Evolutionary conservation across 53 echinoderm and acorn worm species (phyloP).

Genomic region (Astropecten irregularis): DNA sequence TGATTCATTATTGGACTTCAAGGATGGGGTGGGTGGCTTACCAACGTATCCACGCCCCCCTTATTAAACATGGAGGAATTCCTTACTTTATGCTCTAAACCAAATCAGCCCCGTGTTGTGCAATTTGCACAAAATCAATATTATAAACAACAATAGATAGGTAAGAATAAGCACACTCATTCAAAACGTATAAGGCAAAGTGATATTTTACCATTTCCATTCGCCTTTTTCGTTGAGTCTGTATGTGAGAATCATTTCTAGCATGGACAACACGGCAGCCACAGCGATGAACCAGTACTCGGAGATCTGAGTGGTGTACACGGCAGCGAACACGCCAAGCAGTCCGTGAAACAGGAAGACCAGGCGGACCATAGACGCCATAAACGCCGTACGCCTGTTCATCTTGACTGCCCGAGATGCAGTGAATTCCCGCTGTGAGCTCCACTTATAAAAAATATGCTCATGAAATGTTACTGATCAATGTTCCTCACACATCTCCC

Average conservation of each 20-base stretch:
- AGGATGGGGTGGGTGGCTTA: too few relatives aligned
- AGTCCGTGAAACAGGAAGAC: conserved; percentile 79
- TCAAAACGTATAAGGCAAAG: too few relatives aligned
- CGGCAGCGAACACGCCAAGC: conserved; percentile 69
- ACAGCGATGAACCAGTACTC: conserved; percentile 83
- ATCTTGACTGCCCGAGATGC: conserved; percentile 40
- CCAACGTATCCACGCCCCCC: too few relatives aligned
- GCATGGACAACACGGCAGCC: conserved; percentile 67
- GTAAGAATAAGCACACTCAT: too few relatives aligned
- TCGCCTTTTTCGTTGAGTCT: conserved; percentile 83
- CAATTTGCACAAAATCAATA: too few relatives aligned
- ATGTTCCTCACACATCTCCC: not conserved
- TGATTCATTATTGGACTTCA: too few relatives aligned
- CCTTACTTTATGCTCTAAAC: too few relatives aligned
- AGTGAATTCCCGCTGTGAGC: not conserved
- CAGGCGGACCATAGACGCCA: conserved; percentile 75
- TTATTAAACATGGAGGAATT: too few relatives aligned
- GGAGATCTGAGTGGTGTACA: conserved; percentile 80
- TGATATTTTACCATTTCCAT: conserved; percentile 85
- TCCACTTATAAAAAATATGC: not conserved
- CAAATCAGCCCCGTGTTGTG: too few relatives aligned
- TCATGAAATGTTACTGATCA: not conserved
- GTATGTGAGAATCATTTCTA: conserved; percentile 87
- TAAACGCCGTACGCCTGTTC: conserved; percentile 66
- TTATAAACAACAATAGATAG: too few relatives aligned